Evolutionary conservation across 2,797 vertebrate species (phyloP).

Genomic region (Synaphobranchus kaupii): DNA sequence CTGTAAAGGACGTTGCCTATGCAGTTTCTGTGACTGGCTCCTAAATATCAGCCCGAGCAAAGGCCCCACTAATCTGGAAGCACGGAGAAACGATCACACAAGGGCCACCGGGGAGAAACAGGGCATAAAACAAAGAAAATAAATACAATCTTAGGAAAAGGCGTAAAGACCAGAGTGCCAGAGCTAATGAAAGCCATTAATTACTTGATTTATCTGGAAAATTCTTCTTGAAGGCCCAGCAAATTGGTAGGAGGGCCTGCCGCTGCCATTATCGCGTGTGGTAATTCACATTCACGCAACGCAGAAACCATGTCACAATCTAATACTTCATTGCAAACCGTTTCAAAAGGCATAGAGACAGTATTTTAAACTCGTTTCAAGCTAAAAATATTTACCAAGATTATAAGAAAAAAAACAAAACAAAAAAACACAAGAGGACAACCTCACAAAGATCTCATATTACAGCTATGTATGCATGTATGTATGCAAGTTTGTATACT

Average conservation of each 20-base stretch:
- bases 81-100: slow-evolving; percentile 62
- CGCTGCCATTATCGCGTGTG: slow-evolving; percentile 30
- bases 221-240: slow-evolving; percentile 33
- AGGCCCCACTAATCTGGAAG: slow-evolving; percentile 62
- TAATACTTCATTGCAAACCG: slow-evolving; percentile 41
- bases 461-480: neutral
- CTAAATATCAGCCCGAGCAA: slow-evolving; percentile 48
- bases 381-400: slow-evolving; percentile 25
- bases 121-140: slow-evolving; percentile 60
- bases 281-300: slow-evolving; percentile 32
- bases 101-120: slow-evolving; percentile 63
- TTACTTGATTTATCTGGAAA: slow-evolving; percentile 57
- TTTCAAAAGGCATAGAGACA: slow-evolving; percentile 27
- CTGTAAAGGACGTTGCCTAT: slow-evolving; percentile 21
- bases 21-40: slow-evolving; percentile 59
- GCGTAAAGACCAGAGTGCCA: slow-evolving; percentile 47
- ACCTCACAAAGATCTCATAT: neutral
- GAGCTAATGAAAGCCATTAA: slow-evolving; percentile 61
- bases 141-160: slow-evolving; percentile 57
- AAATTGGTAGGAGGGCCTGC: slow-evolving; percentile 23
- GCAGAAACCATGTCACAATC: slow-evolving; percentile 24
- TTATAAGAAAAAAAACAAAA: neutral
- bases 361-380: slow-evolving; percentile 26
- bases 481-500: neutral
- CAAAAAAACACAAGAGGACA: neutral